phyloP scores from a whole-genome alignment of 2,113 vertebrate species.

The Delphinapterus leucas region DNA sequence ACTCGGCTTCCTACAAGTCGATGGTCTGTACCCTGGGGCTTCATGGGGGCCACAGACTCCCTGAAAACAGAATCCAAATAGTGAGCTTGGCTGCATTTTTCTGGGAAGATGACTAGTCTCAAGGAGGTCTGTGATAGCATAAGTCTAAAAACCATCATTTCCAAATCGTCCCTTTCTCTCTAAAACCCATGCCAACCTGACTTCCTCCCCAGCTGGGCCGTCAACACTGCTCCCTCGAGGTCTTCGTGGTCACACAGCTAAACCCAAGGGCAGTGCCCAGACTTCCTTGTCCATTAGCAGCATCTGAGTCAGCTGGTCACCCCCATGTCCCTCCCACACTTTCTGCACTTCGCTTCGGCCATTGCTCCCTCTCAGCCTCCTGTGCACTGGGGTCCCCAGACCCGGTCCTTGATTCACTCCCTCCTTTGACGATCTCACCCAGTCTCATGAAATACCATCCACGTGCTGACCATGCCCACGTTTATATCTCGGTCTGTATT shows the following conservation, averaged over 20 bases:
- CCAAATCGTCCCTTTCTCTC: not conserved
- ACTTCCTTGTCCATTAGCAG: not conserved
- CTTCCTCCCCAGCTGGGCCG: not conserved
- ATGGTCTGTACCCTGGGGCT: not conserved
- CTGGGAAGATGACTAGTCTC: not conserved
- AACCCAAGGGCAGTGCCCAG: fast-evolving
- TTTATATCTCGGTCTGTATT: not conserved
- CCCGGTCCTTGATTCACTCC: not conserved
- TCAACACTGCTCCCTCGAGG: fast-evolving
- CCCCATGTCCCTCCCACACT: fast-evolving
- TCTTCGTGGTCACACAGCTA: not conserved
- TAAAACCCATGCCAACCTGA: not conserved
- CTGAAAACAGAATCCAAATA: not conserved
- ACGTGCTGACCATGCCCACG: fast-evolving
- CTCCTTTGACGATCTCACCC: not conserved
- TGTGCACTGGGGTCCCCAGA: not conserved
- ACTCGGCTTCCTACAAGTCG: not conserved
- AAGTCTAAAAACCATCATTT: not conserved
- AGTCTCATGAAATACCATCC: fast-evolving
- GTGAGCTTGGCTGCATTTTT: not conserved
- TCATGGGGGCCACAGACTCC: not conserved
- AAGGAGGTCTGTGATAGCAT: not conserved
- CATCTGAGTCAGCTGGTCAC: fast-evolving
- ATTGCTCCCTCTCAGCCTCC: too few species aligned
- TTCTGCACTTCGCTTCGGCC: not conserved